Conservation (phyloP, 2,888 invertebrate genomes). For the Agriotes lineatus region DNA sequence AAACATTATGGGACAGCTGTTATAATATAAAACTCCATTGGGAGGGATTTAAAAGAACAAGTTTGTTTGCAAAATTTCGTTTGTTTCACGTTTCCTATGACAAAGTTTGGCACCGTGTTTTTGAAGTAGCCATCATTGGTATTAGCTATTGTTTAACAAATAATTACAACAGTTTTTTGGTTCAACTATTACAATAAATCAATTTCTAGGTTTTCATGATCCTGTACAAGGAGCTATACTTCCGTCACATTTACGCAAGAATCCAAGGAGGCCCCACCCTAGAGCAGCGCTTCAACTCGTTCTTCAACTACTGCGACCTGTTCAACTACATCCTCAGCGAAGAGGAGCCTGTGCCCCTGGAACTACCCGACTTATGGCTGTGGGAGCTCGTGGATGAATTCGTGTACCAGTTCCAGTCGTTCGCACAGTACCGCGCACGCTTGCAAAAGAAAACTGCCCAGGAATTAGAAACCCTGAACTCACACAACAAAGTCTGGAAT, state of each 20-base stretch:
- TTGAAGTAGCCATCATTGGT: no score
- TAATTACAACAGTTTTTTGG: no score
- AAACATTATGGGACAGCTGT: no score
- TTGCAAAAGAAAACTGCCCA: constrained; percentile 82
- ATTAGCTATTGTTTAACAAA: no score
- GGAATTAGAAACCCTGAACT: constrained; percentile 82
- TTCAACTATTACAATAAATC: no score
- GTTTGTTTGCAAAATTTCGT: no score
- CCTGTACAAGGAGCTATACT: constrained; percentile 97
- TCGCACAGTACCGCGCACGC: constrained; percentile 84
- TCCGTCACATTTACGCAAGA: constrained; percentile 96
- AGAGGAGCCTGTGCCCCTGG: constrained; percentile 87
- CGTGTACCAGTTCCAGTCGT: constrained; percentile 97
- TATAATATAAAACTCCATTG: no score
- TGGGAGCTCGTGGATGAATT: constrained; percentile 99
- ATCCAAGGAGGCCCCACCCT: constrained; percentile 90
- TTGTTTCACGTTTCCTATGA: no score
- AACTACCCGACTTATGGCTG: constrained; percentile 97
- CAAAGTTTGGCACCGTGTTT: no score
- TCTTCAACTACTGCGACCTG: constrained; percentile 97
- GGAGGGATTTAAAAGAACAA: no score
- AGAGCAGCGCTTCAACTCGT: constrained; percentile 94
- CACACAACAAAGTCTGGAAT: constrained; percentile 95
- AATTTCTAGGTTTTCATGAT: constrained; percentile 84
- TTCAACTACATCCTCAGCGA: constrained; percentile 96